Percentiles rank a stretch among this genome's conserved stretches.
phyloP scores from a whole-genome alignment of 2,797 vertebrate species.

The Eulemur albifrons region DNA sequence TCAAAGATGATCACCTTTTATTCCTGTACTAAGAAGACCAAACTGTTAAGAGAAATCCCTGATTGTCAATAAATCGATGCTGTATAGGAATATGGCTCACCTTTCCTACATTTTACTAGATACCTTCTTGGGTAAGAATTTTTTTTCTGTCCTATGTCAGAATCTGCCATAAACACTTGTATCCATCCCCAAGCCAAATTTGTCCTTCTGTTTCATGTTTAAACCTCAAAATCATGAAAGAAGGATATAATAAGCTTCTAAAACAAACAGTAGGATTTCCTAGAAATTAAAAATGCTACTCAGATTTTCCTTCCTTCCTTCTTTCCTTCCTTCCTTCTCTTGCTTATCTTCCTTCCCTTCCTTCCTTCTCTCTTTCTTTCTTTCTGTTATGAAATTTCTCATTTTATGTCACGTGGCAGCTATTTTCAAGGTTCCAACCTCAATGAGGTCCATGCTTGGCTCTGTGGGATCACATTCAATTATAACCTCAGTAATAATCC shows the following conservation, averaged over 20 bases:
- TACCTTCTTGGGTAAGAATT: not conserved
- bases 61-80: slow-evolving; percentile 46
- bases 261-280: not conserved
- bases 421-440: not conserved
- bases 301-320: not conserved
- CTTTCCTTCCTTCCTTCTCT: not conserved
- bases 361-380: not conserved
- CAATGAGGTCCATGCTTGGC: not conserved
- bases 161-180: not conserved
- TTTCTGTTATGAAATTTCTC: not conserved
- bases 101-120: not conserved
- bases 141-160: not conserved
- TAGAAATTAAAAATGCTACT: not conserved
- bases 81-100: not conserved
- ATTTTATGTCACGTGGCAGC: not conserved
- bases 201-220: not conserved
- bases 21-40: slow-evolving; percentile 26
- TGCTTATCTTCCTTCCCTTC: too few relatives aligned
- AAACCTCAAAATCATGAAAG: slow-evolving; percentile 20
- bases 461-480: not conserved
- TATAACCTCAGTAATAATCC: not conserved
- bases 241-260: not conserved
- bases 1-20: not conserved
- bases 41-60: slow-evolving; percentile 19
- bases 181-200: not conserved